Evolutionary conservation across 1,140 invertebrate species (phyloP).

Genomic region (Dermatophagoides farinae): DNA sequence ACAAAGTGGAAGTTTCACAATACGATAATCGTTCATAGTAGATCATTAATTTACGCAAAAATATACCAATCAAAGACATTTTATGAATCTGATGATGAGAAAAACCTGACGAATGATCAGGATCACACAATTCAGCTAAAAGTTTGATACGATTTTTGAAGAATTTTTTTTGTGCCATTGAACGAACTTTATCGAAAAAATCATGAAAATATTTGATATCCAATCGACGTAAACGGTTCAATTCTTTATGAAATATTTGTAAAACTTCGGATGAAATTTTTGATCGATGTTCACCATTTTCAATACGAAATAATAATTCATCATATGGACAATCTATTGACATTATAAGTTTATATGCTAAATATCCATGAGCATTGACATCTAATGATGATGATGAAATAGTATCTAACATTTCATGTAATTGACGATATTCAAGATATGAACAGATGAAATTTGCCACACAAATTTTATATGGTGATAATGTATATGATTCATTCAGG

Average conservation of each 20-base stretch:
- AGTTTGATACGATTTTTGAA: too few relatives aligned
- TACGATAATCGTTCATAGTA: conserved; percentile 3
- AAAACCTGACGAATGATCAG: not conserved
- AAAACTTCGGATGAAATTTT: not conserved
- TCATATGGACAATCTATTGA: not conserved
- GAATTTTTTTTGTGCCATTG: too few relatives aligned
- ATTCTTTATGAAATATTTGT: not conserved
- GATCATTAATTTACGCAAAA: conserved; percentile 5
- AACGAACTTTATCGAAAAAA: not conserved
- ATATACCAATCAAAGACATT: not conserved
- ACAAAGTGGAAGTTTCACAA: not conserved
- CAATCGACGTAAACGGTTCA: not conserved
- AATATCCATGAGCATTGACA: not conserved
- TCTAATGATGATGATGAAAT: too few relatives aligned
- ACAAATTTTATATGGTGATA: conserved; percentile 5
- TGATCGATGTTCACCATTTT: not conserved
- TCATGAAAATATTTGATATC: not conserved
- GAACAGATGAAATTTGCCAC: not conserved
- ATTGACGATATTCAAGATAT: not conserved
- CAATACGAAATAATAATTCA: not conserved
- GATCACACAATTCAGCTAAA: not conserved
- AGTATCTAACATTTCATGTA: too few relatives aligned
- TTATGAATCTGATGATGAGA: not conserved
- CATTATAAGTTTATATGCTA: not conserved
- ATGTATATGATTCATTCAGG: not conserved